Conservation (phyloP, 2,888 invertebrate genomes). For the Caenorhabditis sp. region DNA sequence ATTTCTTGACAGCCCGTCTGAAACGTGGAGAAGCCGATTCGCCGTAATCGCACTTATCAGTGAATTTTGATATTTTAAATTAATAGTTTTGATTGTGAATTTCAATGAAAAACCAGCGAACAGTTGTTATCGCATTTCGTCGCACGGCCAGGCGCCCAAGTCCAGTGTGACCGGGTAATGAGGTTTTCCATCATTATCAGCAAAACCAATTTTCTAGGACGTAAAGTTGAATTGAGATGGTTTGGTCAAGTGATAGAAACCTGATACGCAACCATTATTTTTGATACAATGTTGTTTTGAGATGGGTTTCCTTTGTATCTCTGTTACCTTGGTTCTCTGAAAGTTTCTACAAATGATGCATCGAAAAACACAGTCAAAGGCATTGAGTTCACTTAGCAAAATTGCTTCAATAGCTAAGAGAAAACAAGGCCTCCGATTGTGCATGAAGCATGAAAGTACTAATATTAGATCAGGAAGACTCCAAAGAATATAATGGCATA, state of each 20-base stretch:
- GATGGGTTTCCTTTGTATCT: not conserved
- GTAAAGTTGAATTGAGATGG: not conserved
- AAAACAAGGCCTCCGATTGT: slow-evolving; percentile 20
- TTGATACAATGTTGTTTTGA: not conserved
- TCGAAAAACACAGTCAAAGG: slow-evolving; percentile 34
- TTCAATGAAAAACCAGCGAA: slow-evolving; percentile 28
- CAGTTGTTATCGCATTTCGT: slow-evolving; percentile 25
- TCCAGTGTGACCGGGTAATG: not conserved
- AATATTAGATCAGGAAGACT: slow-evolving; percentile 1
- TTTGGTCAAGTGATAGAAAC: not conserved
- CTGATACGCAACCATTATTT: too few species aligned
- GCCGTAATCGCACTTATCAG: slow-evolving; percentile 24
- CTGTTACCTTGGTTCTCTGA: too few species aligned
- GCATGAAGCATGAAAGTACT: slow-evolving; percentile 15
- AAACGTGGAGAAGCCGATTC: slow-evolving; percentile 20
- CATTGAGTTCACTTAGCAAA: slow-evolving; percentile 52
- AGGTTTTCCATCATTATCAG: not conserved
- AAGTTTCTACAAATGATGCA: not conserved
- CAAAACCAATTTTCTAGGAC: not conserved
- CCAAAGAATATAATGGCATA: not conserved
- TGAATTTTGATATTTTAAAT: slow-evolving; percentile 14
- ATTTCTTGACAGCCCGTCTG: not conserved
- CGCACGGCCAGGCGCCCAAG: slow-evolving; percentile 3
- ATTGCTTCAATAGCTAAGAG: slow-evolving; percentile 12
- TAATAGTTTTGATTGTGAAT: slow-evolving; percentile 18